Percentiles rank a stretch among this genome's conserved stretches.
phyloP scores from a whole-genome alignment of 2,888 invertebrate genomes.

The Clivina fossor region DNA sequence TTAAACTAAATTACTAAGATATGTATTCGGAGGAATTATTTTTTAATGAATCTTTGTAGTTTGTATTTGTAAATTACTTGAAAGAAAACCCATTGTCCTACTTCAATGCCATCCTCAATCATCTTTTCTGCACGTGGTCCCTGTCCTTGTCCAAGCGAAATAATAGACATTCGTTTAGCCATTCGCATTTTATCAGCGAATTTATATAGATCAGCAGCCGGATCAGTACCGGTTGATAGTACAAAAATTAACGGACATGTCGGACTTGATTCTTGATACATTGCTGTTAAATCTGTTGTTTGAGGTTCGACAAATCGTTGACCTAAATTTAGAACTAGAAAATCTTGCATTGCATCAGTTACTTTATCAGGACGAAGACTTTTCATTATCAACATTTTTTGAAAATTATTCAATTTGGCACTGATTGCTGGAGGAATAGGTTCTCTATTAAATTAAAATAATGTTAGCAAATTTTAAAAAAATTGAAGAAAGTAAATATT shows the following conservation, averaged over 20 bases:
- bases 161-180: slow-evolving; percentile 73
- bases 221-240: slow-evolving; percentile 88
- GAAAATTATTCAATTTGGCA: slow-evolving; percentile 65
- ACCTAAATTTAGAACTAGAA: slow-evolving; percentile 70
- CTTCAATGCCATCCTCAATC: slow-evolving; percentile 71
- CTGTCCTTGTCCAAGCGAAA: slow-evolving; percentile 88
- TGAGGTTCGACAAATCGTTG: slow-evolving; percentile 82
- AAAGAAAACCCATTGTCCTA: slow-evolving; percentile 87
- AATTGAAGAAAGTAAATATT: slow-evolving; percentile 5
- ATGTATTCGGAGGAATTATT: too few species aligned
- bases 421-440: slow-evolving; percentile 69
- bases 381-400: slow-evolving; percentile 76
- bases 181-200: slow-evolving; percentile 82
- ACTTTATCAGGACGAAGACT: slow-evolving; percentile 84
- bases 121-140: slow-evolving; percentile 80
- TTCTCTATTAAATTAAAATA: slow-evolving; percentile 52
- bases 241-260: slow-evolving; percentile 84
- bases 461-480: neutral
- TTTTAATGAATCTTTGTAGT: too few species aligned
- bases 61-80: slow-evolving; percentile 65
- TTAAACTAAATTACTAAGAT: slow-evolving; percentile 50
- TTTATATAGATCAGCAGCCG: slow-evolving; percentile 77
- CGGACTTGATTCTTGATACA: slow-evolving; percentile 78
- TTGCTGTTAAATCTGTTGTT: slow-evolving; percentile 77
- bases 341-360: slow-evolving; percentile 76